phyloP scores from a whole-genome alignment of 2,113 vertebrate genomes.

The Ochotona curzoniae region DNA sequence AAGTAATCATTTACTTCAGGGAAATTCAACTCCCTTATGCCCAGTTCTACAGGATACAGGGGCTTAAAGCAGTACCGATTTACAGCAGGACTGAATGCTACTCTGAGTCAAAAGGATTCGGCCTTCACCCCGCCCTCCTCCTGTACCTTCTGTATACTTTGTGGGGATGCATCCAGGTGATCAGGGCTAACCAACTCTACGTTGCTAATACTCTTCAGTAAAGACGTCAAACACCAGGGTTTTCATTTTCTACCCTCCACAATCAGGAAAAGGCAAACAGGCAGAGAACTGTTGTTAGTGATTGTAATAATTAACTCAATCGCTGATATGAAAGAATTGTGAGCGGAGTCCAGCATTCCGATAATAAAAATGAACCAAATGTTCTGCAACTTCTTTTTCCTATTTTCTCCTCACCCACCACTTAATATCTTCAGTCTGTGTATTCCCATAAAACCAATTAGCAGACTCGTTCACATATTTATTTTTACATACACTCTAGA shows the following conservation, averaged over 20 bases:
- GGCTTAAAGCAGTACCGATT: not conserved
- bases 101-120: not conserved
- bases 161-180: not conserved
- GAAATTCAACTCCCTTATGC: conserved; percentile 16
- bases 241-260: conserved; percentile 2
- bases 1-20: not conserved
- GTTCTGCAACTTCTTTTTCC: not conserved
- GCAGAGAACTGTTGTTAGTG: not conserved
- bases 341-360: not conserved
- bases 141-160: not conserved
- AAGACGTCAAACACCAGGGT: conserved; percentile 29
- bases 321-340: not conserved
- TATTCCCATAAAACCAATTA: conserved; percentile 24
- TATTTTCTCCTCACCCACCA: not conserved
- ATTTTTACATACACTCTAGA: not conserved
- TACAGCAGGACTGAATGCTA: not conserved
- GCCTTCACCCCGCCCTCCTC: not conserved
- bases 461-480: not conserved
- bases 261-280: conserved; percentile 14
- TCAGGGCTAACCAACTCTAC: not conserved
- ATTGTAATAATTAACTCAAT: conserved; percentile 42
- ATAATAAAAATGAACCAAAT: conserved; percentile 20
- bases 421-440: conserved; percentile 27
- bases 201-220: conserved; percentile 4
- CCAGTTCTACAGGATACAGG: not conserved